phyloP scores from a whole-genome alignment of 2,113 vertebrate genomes.

The Epinephelus lanceolatus region DNA sequence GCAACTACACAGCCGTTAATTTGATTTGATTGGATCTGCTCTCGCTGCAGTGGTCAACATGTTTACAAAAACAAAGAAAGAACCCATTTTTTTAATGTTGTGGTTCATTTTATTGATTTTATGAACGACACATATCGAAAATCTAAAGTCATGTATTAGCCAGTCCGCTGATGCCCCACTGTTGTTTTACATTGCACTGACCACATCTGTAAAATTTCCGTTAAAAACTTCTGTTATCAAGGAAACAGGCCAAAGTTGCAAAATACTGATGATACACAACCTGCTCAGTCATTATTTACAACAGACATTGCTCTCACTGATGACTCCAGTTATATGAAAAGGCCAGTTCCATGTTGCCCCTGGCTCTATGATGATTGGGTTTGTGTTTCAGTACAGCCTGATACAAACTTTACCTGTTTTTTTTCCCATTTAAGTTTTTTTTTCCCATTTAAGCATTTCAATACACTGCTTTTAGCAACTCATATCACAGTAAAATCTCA shows the following conservation, averaged over 20 bases:
- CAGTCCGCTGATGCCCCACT: background rate
- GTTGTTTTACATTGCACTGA: background rate
- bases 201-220: no score
- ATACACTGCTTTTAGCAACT: no score
- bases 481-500: background rate
- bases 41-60: background rate
- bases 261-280: background rate
- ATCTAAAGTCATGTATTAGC: background rate
- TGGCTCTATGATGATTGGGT: accelerated
- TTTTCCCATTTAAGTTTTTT: no score
- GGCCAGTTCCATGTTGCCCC: background rate
- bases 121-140: no score
- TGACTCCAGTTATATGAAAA: background rate
- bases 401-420: background rate
- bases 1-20: background rate
- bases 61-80: background rate
- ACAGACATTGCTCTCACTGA: background rate
- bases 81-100: background rate
- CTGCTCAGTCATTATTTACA: background rate
- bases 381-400: background rate
- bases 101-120: background rate
- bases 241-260: background rate
- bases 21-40: background rate
- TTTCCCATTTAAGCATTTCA: no score
- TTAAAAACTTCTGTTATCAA: background rate